Evolutionary conservation across 2,888 invertebrate genomes (phyloP), one percentile per base, ranked within the genome.

Genomic region (Protodeltote pygarga): DNA sequence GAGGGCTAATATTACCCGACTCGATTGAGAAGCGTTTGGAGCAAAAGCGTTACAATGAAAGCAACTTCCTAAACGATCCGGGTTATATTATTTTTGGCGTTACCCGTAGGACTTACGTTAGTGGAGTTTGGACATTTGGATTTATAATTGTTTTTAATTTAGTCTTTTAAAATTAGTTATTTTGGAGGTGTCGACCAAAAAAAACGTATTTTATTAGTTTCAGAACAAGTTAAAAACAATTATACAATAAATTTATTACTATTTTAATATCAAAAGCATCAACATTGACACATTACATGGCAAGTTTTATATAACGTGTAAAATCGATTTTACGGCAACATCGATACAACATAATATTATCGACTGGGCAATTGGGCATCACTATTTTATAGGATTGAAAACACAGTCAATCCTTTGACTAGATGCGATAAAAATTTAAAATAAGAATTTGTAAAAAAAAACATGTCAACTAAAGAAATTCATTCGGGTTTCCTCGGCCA

Each of bases 11-110:
- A 59, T 74, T 75, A 79, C 74, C 74, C 75, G 78, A 62, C 66
- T 75, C 70, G 73, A 69, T 76, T 42, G 41, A 71, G 68, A 75
- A 82, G 77, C 52, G 20, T 69, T 50, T 55, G 58, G 58, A 64
- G 70, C 54, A 69, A 50, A 81, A 78, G 79, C 81, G 51, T 59
- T 69, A 83, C 81, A 86, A 62, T 42, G 76, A 84, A 86, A 84
- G 85, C 85, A 17, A 48, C 77, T 80, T 74, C 71, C 71, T 40
- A 21, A 81, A 71, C 73, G 63, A 74, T 61, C 59, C 75, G 69
- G 54, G 71, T 77, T 73, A 67, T 61, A 78, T 68, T 59, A 60
- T 55, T 31, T 48, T 62, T 52, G 35, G 48, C 16, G 25, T 40
- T 31, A 67, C 68, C 68, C 68, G 45, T 44, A 27, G 51, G 54